Conservation (phyloP, 2,888 invertebrate species). For the Herminia tarsipennalis region DNA sequence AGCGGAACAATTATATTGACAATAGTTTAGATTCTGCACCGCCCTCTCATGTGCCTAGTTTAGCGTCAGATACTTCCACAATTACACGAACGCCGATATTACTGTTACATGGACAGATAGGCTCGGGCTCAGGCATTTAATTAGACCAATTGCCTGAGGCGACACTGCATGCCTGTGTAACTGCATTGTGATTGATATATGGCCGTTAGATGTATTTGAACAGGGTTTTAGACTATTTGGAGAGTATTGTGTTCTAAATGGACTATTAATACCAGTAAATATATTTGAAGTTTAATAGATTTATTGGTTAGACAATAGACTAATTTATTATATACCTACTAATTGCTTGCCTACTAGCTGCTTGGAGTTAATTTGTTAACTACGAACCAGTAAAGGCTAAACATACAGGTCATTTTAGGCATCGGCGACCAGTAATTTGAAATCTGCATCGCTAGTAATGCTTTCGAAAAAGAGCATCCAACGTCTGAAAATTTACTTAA, state of each 20-base stretch:
- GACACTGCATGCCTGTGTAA: conserved; percentile 25
- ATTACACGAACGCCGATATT: conserved; percentile 25
- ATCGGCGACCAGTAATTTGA: no score
- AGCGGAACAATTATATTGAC: no score
- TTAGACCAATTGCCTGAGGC: conserved; percentile 57
- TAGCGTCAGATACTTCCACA: conserved; percentile 9
- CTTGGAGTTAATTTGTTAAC: no score
- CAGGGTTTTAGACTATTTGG: conserved; percentile 11
- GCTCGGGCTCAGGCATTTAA: conserved; percentile 55
- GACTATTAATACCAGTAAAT: conserved; percentile 3
- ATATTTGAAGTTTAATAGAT: neutral
- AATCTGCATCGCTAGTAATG: no score
- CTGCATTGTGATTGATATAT: conserved; percentile 45
- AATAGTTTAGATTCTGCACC: neutral
- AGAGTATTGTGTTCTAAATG: conserved; percentile 5
- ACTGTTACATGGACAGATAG: conserved; percentile 27
- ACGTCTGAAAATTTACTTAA: no score
- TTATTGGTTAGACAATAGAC: no score
- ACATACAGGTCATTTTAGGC: no score
- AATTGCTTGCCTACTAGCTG: no score
- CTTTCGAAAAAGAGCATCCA: no score
- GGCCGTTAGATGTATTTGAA: conserved; percentile 21
- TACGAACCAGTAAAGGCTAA: no score
- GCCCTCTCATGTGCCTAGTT: neutral
- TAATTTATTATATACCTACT: no score